Percentiles rank a stretch among this genome's conserved stretches.
These are phyloP conservation scores for Stenodema calcarata DNA, from an alignment of 2,888 invertebrate genomes.

Conservation along the genomic window DNA sequence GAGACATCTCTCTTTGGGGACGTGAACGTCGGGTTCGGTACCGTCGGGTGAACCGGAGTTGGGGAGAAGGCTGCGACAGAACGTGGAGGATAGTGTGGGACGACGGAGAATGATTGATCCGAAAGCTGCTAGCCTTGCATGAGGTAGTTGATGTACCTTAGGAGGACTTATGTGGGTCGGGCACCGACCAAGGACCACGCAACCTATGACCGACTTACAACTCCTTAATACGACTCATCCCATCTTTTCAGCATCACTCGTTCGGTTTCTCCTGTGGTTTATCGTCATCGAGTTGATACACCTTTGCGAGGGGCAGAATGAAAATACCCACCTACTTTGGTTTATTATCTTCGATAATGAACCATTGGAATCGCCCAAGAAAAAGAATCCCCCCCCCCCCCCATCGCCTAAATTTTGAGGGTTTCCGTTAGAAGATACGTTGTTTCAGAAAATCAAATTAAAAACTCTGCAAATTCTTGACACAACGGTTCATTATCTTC, in stretches of 20 bases:
- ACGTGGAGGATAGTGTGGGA: conserved; percentile 22
- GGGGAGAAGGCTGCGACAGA: neutral
- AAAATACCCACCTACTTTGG: no score
- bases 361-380: no score
- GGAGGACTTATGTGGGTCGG: conserved; percentile 43
- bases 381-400: no score
- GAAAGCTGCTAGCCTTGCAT: conserved; percentile 35
- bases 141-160: conserved; percentile 36
- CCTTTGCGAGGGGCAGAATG: no score
- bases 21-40: neutral
- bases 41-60: neutral
- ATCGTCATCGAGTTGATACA: neutral
- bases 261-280: neutral
- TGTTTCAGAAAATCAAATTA: no score
- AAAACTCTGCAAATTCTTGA: no score
- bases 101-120: conserved; percentile 37
- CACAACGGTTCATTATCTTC: no score
- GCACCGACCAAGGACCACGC: conserved; percentile 29
- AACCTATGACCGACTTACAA: conserved; percentile 28
- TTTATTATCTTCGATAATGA: no score
- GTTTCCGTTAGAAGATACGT: no score
- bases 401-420: no score
- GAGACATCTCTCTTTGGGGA: neutral
- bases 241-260: neutral
- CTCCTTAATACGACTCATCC: conserved; percentile 5